Percentiles rank a stretch among this genome's conserved stretches.
Conservation (phyloP, 2,113 vertebrate species). For the Gallinago paraguaiae region DNA sequence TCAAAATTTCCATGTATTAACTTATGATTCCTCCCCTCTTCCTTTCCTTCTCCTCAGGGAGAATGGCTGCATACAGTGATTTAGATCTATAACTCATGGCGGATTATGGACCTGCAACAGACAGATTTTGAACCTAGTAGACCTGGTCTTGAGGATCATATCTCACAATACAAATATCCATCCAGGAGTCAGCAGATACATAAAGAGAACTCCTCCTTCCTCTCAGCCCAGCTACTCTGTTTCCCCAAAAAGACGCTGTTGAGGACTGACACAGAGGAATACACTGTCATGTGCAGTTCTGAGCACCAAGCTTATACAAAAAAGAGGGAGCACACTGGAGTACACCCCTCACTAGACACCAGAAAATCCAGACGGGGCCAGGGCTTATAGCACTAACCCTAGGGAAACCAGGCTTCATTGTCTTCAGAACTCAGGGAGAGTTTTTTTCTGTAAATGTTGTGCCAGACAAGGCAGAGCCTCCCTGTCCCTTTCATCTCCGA, state of each 20-base stretch:
- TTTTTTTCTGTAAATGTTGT: not conserved
- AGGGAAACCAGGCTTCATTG: not conserved
- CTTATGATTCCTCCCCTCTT: not conserved
- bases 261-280: not conserved
- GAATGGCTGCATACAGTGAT: not conserved
- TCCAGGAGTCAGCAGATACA: not conserved
- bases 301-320: not conserved
- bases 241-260: not conserved
- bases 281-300: not conserved
- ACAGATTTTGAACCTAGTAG: not conserved
- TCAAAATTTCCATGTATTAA: not conserved
- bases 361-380: not conserved
- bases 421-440: not conserved
- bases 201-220: not conserved
- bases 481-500: not conserved
- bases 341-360: not conserved
- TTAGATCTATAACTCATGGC: not conserved
- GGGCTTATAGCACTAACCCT: fast-evolving
- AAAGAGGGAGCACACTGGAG: fast-evolving
- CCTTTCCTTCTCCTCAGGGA: not conserved
- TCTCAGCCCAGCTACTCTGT: not conserved
- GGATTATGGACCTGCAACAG: not conserved
- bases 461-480: not conserved
- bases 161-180: not conserved
- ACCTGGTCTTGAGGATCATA: not conserved